phyloP scores from a whole-genome alignment of 2,113 vertebrate species.

The Oceanodroma tethys region DNA sequence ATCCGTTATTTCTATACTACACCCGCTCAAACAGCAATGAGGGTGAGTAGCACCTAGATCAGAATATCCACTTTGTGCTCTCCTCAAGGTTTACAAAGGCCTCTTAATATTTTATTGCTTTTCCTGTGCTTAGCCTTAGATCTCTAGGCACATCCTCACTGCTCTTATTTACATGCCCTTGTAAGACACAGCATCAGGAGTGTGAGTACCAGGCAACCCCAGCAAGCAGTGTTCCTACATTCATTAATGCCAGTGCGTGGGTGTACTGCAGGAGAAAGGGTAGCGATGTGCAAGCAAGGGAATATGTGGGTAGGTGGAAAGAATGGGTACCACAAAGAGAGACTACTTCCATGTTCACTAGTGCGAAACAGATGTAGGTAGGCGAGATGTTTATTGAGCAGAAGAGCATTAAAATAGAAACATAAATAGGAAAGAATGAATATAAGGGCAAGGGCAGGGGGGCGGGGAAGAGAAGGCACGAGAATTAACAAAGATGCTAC shows the following conservation, averaged over 20 bases:
- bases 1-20: background rate
- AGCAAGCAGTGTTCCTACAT: background rate
- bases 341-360: background rate
- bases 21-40: background rate
- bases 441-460: too few relatives aligned
- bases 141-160: background rate
- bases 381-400: background rate
- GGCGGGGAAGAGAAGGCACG: background rate
- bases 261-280: background rate
- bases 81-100: background rate
- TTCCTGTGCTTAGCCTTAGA: background rate
- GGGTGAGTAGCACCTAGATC: background rate
- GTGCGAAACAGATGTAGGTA: background rate
- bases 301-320: background rate
- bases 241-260: background rate
- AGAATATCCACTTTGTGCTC: background rate
- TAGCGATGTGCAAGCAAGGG: background rate
- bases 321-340: background rate
- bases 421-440: background rate
- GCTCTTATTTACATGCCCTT: background rate
- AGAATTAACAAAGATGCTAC: background rate
- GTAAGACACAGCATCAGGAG: background rate
- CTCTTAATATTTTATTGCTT: background rate
- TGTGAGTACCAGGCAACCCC: background rate
- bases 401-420: background rate